Evolutionary conservation across 2,797 vertebrate genomes (phyloP).

Genomic region (Zalophus californianus): DNA sequence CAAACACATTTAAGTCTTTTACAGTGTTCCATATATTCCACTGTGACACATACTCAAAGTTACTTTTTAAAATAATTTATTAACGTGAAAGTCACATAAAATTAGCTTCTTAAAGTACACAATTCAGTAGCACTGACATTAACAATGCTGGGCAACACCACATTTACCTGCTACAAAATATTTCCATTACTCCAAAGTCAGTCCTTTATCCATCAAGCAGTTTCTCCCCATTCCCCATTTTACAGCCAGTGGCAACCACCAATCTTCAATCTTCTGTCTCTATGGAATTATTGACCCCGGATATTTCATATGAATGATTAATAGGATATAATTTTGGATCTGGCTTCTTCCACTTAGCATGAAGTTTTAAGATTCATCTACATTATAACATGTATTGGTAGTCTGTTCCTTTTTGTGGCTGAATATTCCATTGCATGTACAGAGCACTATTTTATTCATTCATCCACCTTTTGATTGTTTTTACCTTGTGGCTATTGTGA

Average conservation of each 20-base stretch:
- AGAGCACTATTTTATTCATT: not conserved
- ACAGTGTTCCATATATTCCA: not conserved
- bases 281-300: not conserved
- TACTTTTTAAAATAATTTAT: not conserved
- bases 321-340: not conserved
- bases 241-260: not conserved
- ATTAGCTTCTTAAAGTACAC: no score
- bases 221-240: not conserved
- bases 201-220: not conserved
- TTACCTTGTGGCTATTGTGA: no score
- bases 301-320: not conserved
- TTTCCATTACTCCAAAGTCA: not conserved
- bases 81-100: not conserved
- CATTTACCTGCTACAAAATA: not conserved
- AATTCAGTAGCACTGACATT: not conserved
- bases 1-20: not conserved
- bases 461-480: no score
- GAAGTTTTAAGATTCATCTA: not conserved
- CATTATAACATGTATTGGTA: not conserved
- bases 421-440: no score
- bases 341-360: not conserved
- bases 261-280: not conserved
- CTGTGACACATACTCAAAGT: not conserved
- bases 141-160: not conserved
- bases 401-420: no score